Conservation (phyloP, 1,140 invertebrate species). For the Halotydeus destructor region DNA sequence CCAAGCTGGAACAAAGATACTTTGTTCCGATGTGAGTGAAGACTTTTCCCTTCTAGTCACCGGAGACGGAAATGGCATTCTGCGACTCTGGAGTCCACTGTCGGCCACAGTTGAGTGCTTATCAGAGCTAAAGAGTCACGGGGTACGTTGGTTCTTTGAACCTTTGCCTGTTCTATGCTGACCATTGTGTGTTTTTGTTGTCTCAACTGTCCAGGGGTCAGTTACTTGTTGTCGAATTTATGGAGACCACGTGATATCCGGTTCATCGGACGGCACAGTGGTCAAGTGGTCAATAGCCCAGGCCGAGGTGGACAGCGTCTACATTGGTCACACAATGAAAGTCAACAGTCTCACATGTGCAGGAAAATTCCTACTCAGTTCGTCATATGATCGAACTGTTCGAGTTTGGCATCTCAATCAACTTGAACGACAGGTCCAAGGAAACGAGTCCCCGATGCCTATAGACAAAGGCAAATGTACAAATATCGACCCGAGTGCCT, state of each 20-base stretch:
- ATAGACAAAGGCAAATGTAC: slow-evolving; percentile 23
- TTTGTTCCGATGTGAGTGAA: slow-evolving; percentile 32
- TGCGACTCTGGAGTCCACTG: slow-evolving; percentile 30
- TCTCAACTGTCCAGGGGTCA: no score
- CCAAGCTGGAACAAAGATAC: no score
- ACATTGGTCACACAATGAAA: slow-evolving; percentile 28
- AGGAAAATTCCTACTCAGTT: slow-evolving; percentile 32
- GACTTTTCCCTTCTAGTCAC: slow-evolving; percentile 32
- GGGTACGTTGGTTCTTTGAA: no score
- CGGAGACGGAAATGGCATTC: slow-evolving; percentile 32
- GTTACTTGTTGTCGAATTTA: slow-evolving; percentile 31
- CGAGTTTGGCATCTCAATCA: slow-evolving; percentile 26
- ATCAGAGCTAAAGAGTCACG: no score
- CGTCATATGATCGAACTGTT: slow-evolving; percentile 31
- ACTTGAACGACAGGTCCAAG: neutral
- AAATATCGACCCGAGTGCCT: slow-evolving; percentile 12
- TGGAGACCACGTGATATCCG: slow-evolving; percentile 31
- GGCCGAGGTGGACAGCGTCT: slow-evolving; percentile 28
- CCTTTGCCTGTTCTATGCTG: no score
- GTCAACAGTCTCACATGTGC: slow-evolving; percentile 32
- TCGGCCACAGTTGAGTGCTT: slow-evolving; percentile 30
- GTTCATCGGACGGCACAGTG: slow-evolving; percentile 32
- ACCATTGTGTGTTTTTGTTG: no score
- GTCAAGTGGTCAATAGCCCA: slow-evolving; percentile 34
- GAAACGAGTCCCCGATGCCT: neutral